Conservation (phyloP, 92 coral and sea anemone genomes). For the Actinernus sp. region DNA sequence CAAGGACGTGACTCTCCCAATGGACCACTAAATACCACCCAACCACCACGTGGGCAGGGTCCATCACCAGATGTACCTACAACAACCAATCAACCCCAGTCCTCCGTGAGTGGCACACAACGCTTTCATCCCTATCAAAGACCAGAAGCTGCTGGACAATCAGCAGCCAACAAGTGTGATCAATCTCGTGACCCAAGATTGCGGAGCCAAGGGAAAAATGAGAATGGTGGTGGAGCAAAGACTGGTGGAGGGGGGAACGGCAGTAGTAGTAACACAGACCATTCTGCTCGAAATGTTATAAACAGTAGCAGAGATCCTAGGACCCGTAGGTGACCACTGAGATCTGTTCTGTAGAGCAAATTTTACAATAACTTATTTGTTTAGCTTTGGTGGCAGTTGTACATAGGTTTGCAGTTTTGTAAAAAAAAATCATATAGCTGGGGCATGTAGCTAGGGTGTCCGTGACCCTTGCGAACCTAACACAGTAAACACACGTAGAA, state of each 20-base stretch:
- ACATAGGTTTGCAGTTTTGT: too few species aligned
- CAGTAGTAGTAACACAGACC: slow-evolving; percentile 53
- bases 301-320: slow-evolving; percentile 95
- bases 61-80: slow-evolving; percentile 65
- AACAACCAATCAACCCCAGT: slow-evolving; percentile 66
- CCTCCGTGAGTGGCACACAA: slow-evolving; percentile 37
- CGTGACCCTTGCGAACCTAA: too few species aligned
- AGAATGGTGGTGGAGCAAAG: slow-evolving; percentile 51
- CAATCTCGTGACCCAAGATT: slow-evolving; percentile 93
- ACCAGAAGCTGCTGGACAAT: slow-evolving; percentile 58
- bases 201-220: slow-evolving; percentile 73
- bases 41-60: slow-evolving; percentile 24
- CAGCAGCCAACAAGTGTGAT: slow-evolving; percentile 65
- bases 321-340: slow-evolving; percentile 90
- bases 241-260: slow-evolving; percentile 33
- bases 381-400: too few species aligned
- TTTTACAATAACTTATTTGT: too few species aligned
- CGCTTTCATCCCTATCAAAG: slow-evolving; percentile 91
- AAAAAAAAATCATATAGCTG: too few species aligned
- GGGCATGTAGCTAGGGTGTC: too few species aligned
- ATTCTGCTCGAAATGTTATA: slow-evolving; percentile 80
- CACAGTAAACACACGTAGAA: too few species aligned
- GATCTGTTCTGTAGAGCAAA: too few species aligned
- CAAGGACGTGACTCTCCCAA: slow-evolving; percentile 73
- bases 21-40: slow-evolving; percentile 32